Evolutionary conservation across 2,888 invertebrate genomes (phyloP).

Genomic region (Lypha dubia): DNA sequence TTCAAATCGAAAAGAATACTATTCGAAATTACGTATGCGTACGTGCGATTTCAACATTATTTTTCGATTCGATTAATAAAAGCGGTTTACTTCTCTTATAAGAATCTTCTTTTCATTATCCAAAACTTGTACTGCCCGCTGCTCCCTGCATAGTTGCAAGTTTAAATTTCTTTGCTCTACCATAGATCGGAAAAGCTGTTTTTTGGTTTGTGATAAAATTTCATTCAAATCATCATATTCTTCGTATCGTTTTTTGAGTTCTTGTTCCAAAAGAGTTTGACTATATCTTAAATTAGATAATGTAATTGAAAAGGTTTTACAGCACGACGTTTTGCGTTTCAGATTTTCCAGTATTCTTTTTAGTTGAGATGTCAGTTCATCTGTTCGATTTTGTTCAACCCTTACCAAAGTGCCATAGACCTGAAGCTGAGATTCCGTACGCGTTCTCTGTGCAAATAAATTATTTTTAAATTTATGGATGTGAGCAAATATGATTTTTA

Average conservation of each 20-base stretch:
- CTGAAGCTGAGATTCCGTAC: slow-evolving; percentile 77
- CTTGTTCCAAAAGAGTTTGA: slow-evolving; percentile 73
- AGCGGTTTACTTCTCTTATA: slow-evolving; percentile 73
- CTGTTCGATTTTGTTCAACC: slow-evolving; percentile 79
- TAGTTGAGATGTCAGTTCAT: slow-evolving; percentile 77
- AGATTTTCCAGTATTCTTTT: slow-evolving; percentile 74
- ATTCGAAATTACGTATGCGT: no score
- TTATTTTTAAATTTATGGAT: background rate
- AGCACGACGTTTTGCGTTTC: slow-evolving; percentile 74
- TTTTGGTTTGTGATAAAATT: slow-evolving; percentile 74
- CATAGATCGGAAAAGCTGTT: slow-evolving; percentile 75
- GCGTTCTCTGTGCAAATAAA: slow-evolving; percentile 74
- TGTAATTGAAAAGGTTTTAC: slow-evolving; percentile 75
- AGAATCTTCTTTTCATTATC: slow-evolving; percentile 77
- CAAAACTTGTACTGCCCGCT: slow-evolving; percentile 72
- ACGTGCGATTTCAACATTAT: no score
- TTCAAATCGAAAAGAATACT: no score
- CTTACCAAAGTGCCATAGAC: slow-evolving; percentile 78
- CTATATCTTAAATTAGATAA: slow-evolving; percentile 75
- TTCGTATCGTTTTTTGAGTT: slow-evolving; percentile 70
- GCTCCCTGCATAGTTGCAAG: slow-evolving; percentile 74
- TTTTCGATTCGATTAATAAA: background rate
- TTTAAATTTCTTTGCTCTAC: slow-evolving; percentile 75
- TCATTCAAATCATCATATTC: slow-evolving; percentile 74
- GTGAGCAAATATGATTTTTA: background rate